A percentile compares a stretch with the other conserved stretches of the same genome.
phyloP scores from a whole-genome alignment of 2,113 vertebrate genomes.

The Tragelaphus imberbis region DNA sequence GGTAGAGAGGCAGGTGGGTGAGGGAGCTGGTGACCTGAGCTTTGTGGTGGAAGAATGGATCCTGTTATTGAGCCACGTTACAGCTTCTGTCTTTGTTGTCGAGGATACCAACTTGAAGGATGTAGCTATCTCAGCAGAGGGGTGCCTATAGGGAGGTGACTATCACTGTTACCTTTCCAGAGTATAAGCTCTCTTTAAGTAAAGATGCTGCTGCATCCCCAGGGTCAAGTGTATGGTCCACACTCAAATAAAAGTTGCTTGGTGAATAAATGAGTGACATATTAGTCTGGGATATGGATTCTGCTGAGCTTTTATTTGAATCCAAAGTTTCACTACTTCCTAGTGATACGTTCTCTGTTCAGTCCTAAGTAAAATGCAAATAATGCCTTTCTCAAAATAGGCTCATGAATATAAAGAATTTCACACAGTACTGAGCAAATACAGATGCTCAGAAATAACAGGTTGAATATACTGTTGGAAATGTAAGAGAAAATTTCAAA shows the following conservation, averaged over 20 bases:
- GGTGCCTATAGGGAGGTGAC: accelerated
- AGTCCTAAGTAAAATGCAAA: not conserved
- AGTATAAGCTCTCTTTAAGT: not conserved
- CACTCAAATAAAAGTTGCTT: not conserved
- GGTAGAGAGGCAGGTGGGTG: not conserved
- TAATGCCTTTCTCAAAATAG: not conserved
- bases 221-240: not conserved
- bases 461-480: not conserved
- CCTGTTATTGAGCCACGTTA: not conserved
- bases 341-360: not conserved
- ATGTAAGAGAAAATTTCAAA: not conserved
- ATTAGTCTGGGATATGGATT: not conserved
- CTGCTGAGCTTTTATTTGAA: not conserved
- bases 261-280: not conserved
- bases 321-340: not conserved
- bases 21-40: not conserved
- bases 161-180: not conserved
- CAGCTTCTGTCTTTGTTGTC: not conserved
- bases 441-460: not conserved
- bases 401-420: not conserved
- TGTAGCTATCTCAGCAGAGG: not conserved
- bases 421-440: not conserved
- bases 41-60: not conserved
- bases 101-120: not conserved
- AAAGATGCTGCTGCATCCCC: not conserved